These are phyloP conservation scores for Poicephalus gulielmi DNA, from an alignment of 2,113 vertebrate species.

Conservation along the genomic window DNA sequence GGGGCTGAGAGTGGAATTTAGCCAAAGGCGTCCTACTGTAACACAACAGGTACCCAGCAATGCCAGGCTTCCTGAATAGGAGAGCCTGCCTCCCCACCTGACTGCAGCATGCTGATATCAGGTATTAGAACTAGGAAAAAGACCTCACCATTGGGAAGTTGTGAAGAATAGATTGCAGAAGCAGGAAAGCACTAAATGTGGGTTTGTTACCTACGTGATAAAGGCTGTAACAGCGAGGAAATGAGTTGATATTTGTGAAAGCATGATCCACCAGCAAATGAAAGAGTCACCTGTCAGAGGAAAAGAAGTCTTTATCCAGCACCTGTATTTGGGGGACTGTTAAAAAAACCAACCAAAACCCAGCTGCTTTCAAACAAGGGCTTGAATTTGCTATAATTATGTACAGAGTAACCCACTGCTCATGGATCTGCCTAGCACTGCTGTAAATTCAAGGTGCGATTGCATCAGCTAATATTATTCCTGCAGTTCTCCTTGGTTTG, in stretches of 20 bases:
- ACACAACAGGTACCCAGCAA: not conserved
- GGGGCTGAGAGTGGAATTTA: not conserved
- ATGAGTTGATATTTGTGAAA: not conserved
- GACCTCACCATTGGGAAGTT: not conserved
- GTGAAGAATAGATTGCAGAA: not conserved
- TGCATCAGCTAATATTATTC: constrained; percentile 47
- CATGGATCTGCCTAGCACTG: not conserved
- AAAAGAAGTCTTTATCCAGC: constrained; percentile 16
- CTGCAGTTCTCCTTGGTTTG: constrained; percentile 7
- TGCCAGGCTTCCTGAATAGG: not conserved
- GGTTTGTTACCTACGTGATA: not conserved
- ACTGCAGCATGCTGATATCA: not conserved
- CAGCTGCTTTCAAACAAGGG: constrained; percentile 12
- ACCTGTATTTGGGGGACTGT: not conserved
- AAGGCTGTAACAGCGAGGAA: not conserved
- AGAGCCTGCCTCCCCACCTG: not conserved
- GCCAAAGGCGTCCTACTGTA: not conserved
- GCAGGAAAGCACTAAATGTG: not conserved
- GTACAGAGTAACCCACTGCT: not conserved
- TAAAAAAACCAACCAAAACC: not conserved
- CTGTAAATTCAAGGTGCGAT: constrained; percentile 28
- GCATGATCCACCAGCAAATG: not conserved
- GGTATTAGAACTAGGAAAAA: not conserved
- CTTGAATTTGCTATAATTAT: constrained; percentile 9
- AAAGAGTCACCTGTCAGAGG: constrained; percentile 7